A percentile compares a stretch with the other conserved stretches of the same genome.
Conservation (phyloP, 2,797 vertebrate genomes). For the Cheirogaleus major region DNA sequence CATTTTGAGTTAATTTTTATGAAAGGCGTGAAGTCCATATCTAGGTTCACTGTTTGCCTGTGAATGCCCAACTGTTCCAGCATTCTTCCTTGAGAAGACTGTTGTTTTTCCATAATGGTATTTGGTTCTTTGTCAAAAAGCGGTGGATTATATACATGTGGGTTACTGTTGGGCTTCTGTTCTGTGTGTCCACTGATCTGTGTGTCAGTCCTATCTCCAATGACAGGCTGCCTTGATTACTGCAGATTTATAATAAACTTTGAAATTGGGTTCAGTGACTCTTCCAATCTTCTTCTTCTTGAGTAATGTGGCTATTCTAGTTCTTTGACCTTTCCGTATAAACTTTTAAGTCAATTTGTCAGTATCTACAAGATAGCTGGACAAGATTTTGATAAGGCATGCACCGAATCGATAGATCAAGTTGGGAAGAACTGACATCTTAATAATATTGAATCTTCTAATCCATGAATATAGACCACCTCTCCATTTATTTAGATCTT, state of each 20-base stretch:
- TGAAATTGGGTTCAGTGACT: not conserved
- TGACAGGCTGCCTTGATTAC: not conserved
- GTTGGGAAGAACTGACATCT: not conserved
- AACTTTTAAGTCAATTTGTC: not conserved
- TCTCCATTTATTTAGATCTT: not conserved
- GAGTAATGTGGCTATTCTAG: accelerated
- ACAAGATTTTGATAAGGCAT: not conserved
- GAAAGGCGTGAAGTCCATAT: too few species aligned
- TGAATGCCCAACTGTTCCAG: not conserved
- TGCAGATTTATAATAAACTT: not conserved
- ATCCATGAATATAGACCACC: not conserved
- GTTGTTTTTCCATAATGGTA: too few species aligned
- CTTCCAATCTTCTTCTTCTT: not conserved
- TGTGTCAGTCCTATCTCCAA: not conserved
- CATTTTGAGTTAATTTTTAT: not conserved
- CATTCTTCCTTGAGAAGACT: too few species aligned
- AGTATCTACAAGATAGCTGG: not conserved
- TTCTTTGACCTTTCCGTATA: not conserved
- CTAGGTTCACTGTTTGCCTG: not conserved
- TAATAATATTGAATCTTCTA: not conserved
- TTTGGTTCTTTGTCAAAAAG: not conserved
- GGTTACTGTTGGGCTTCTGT: not conserved
- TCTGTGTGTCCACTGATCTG: not conserved
- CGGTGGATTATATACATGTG: not conserved
- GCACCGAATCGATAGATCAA: not conserved